Percentiles rank a stretch among this genome's conserved stretches.
Conservation (phyloP, 2,113 vertebrate genomes). For the Glaucomys volans region DNA sequence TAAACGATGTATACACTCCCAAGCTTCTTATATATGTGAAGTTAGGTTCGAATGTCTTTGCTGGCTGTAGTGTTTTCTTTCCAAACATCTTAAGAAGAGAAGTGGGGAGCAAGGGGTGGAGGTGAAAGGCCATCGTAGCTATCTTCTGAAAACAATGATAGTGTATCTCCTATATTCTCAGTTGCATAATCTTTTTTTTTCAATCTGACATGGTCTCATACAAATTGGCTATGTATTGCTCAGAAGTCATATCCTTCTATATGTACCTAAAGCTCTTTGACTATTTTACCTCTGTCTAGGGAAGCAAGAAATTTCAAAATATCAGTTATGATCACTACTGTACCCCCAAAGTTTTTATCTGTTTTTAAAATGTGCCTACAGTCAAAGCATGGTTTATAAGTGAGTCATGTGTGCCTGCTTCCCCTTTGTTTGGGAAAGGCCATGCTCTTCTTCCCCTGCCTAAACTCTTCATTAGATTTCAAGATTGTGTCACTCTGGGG, state of each 20-base stretch:
- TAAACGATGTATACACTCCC: conserved; percentile 61
- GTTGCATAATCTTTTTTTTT: conserved; percentile 13
- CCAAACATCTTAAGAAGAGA: conserved; percentile 63
- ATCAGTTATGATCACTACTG: background rate
- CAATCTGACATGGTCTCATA: background rate
- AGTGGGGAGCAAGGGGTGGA: background rate
- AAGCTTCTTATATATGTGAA: conserved; percentile 21
- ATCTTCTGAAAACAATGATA: conserved; percentile 54
- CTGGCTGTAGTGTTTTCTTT: conserved; percentile 71
- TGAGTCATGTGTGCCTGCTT: too few relatives aligned
- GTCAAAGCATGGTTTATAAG: background rate
- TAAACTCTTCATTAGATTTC: background rate
- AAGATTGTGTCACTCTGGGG: background rate
- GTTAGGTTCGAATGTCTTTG: conserved; percentile 46
- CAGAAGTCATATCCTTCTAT: background rate
- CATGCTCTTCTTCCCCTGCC: background rate
- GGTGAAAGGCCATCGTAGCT: background rate
- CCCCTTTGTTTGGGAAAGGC: background rate
- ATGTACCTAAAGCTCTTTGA: background rate
- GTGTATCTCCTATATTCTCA: conserved; percentile 28
- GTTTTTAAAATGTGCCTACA: background rate
- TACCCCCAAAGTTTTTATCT: background rate
- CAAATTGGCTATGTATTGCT: background rate
- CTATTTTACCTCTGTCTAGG: background rate
- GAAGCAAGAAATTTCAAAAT: background rate